Percentiles rank a stretch among this genome's conserved stretches.
These are phyloP conservation scores for Dasypolia templi DNA, from an alignment of 2,888 invertebrate species.

Conservation along the genomic window DNA sequence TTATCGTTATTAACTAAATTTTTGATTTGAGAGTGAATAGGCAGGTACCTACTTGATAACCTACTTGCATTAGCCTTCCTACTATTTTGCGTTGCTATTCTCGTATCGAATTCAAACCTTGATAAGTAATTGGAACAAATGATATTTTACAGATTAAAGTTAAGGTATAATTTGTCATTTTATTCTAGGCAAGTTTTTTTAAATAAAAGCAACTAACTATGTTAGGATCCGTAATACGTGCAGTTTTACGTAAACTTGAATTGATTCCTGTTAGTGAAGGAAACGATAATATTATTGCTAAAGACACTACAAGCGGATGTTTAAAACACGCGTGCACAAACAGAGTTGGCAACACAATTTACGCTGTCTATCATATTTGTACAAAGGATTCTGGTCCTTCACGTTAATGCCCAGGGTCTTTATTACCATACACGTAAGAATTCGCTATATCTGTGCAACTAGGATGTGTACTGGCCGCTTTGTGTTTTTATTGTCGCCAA, in stretches of 20 bases:
- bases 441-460: constrained; percentile 67
- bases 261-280: constrained; percentile 29
- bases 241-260: constrained; percentile 32
- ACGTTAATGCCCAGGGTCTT: constrained; percentile 24
- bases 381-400: constrained; percentile 57
- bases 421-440: constrained; percentile 46
- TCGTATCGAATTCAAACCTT: background rate
- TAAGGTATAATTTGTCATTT: background rate
- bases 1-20: background rate
- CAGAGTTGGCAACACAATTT: constrained; percentile 47
- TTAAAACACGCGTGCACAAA: constrained; percentile 53
- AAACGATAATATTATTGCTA: constrained; percentile 64
- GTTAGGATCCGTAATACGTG: background rate
- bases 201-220: background rate
- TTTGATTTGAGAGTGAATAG: background rate
- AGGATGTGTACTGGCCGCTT: constrained; percentile 78
- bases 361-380: constrained; percentile 32
- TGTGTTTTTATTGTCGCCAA: constrained; percentile 74
- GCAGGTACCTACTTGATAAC: too few relatives aligned
- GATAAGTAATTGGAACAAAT: constrained; percentile 8
- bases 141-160: background rate
- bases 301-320: constrained; percentile 71
- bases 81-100: background rate
- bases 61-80: background rate
- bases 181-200: too few relatives aligned